These are phyloP conservation scores for Callaeas wilsoni DNA, from an alignment of 2,113 vertebrate genomes.

Conservation along the genomic window DNA sequence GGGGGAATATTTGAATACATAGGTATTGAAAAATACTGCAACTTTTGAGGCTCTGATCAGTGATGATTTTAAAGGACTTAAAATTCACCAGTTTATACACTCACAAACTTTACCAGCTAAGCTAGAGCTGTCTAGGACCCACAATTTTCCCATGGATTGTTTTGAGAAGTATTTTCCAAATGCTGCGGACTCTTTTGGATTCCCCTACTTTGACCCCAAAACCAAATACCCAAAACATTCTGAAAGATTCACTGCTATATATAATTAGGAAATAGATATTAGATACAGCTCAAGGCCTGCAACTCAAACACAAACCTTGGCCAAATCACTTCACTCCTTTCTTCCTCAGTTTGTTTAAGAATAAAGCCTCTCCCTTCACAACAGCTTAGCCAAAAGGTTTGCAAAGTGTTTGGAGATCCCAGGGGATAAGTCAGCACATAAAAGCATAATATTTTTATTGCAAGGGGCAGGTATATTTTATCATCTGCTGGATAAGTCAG, in stretches of 20 bases:
- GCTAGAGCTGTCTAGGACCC: background rate
- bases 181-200: background rate
- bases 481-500: background rate
- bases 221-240: background rate
- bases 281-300: background rate
- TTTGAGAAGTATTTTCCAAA: background rate
- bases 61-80: background rate
- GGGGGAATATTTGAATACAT: background rate
- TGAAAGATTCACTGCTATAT: background rate
- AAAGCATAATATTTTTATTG: slow-evolving; percentile 7
- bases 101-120: background rate
- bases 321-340: background rate
- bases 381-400: background rate
- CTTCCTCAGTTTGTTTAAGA: background rate
- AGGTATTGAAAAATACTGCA: background rate
- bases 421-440: background rate
- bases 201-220: background rate
- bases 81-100: background rate
- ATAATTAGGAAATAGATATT: background rate
- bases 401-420: background rate
- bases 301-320: background rate
- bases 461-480: background rate
- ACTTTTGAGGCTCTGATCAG: background rate
- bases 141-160: background rate
- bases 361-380: background rate